A percentile compares a stretch with the other conserved stretches of the same genome.
phyloP scores from a whole-genome alignment of 1,140 invertebrate genomes.

The Ips typographus region DNA sequence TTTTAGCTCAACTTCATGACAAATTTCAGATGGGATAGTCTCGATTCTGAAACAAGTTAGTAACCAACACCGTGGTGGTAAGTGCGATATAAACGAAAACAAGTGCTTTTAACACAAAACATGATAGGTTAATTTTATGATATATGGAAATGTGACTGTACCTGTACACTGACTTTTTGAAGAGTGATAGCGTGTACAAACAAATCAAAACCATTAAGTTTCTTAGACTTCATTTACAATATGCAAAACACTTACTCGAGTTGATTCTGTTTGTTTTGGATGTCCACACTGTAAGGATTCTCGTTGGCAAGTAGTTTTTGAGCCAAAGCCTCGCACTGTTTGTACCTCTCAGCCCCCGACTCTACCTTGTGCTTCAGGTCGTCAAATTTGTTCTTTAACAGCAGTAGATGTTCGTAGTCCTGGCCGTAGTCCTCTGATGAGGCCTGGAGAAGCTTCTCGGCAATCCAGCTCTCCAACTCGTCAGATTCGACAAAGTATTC shows the following conservation, averaged over 20 bases:
- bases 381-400: constrained; percentile 91
- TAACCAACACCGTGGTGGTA: constrained; percentile 39
- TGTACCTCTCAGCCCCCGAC: constrained; percentile 88
- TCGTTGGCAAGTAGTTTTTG: constrained; percentile 87
- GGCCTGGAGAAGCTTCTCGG: constrained; percentile 87
- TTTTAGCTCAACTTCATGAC: constrained; percentile 42
- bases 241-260: constrained; percentile 66
- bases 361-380: constrained; percentile 92
- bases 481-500: constrained; percentile 90
- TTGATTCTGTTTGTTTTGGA: constrained; percentile 84
- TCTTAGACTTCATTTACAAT: no score
- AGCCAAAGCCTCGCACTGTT: constrained; percentile 88
- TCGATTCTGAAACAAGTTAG: constrained; percentile 48
- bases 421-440: constrained; percentile 95
- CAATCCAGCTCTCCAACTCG: constrained; percentile 93
- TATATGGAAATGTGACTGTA: no score
- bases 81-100: neutral
- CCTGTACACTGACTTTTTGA: neutral
- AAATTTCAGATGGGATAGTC: constrained; percentile 40
- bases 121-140: no score
- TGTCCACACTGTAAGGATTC: constrained; percentile 85
- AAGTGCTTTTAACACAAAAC: no score
- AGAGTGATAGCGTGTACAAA: constrained; percentile 12
- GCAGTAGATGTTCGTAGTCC: constrained; percentile 93
- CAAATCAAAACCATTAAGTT: neutral